These are phyloP conservation scores for Hyposoter didymator DNA, from an alignment of 2,888 invertebrate genomes.

Conservation along the genomic window DNA sequence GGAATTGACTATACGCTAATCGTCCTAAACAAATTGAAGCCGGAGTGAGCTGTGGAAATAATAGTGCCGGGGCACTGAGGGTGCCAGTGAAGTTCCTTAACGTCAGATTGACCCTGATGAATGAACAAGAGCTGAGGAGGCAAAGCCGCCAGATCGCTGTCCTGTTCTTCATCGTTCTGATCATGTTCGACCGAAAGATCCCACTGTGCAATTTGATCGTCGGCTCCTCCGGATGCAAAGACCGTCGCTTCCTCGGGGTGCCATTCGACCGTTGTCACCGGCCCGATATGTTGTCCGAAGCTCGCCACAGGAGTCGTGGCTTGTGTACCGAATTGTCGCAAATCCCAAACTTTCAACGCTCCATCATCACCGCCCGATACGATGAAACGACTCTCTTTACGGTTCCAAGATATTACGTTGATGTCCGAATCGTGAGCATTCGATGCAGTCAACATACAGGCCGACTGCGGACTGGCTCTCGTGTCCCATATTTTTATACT, in stretches of 20 bases:
- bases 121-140: constrained; percentile 98
- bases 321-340: constrained; percentile 92
- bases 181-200: constrained; percentile 97
- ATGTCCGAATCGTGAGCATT: constrained; percentile 96
- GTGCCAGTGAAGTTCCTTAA: constrained; percentile 99
- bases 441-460: constrained; percentile 95
- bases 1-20: constrained; percentile 92
- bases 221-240: constrained; percentile 96
- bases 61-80: constrained; percentile 96
- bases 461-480: constrained; percentile 93
- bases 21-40: constrained; percentile 98
- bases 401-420: constrained; percentile 99
- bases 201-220: constrained; percentile 98
- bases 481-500: constrained; percentile 98
- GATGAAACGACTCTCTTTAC: constrained; percentile 88
- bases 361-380: constrained; percentile 97
- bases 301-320: constrained; percentile 91
- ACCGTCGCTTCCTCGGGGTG: constrained; percentile 96
- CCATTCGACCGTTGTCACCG: constrained; percentile 99
- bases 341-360: constrained; percentile 97
- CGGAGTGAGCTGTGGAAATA: constrained; percentile 96
- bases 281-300: constrained; percentile 97
- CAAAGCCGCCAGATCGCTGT: constrained; percentile 85
- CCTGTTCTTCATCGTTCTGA: constrained; percentile 85
- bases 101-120: constrained; percentile 98